Evolutionary conservation across 2,797 vertebrate species (phyloP).

Genomic region (Ara ararauna): DNA sequence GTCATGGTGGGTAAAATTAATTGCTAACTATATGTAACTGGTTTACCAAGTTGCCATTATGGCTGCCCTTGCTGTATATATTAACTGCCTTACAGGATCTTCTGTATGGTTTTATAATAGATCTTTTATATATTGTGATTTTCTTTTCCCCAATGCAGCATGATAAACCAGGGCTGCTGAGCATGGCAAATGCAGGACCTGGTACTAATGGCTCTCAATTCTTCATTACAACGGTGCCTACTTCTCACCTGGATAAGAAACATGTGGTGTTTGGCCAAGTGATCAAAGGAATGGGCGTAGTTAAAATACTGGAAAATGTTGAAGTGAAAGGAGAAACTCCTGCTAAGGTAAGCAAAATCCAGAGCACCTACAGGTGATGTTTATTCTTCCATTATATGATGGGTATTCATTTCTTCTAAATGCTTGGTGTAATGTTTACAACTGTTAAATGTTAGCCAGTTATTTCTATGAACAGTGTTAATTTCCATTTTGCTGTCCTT

Average conservation of each 20-base stretch:
- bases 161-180: slow-evolving; percentile 88
- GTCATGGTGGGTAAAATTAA: not conserved
- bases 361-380: not conserved
- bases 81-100: not conserved
- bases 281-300: slow-evolving; percentile 90
- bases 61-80: not conserved
- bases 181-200: slow-evolving; percentile 95
- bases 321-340: slow-evolving; percentile 90
- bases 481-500: not conserved
- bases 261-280: slow-evolving; percentile 96
- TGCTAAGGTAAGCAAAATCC: slow-evolving; percentile 82
- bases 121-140: not conserved
- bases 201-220: slow-evolving; percentile 97
- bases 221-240: slow-evolving; percentile 94
- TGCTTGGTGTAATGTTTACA: not conserved
- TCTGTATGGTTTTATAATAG: not conserved
- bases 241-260: slow-evolving; percentile 91
- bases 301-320: slow-evolving; percentile 88
- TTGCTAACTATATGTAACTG: not conserved
- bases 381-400: not conserved
- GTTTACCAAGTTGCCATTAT: not conserved
- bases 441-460: not conserved
- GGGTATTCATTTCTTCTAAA: not conserved
- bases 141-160: slow-evolving; percentile 79
- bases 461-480: not conserved